phyloP scores from a whole-genome alignment of 92 coral and sea anemone species.

The Paragorgia papillata region DNA sequence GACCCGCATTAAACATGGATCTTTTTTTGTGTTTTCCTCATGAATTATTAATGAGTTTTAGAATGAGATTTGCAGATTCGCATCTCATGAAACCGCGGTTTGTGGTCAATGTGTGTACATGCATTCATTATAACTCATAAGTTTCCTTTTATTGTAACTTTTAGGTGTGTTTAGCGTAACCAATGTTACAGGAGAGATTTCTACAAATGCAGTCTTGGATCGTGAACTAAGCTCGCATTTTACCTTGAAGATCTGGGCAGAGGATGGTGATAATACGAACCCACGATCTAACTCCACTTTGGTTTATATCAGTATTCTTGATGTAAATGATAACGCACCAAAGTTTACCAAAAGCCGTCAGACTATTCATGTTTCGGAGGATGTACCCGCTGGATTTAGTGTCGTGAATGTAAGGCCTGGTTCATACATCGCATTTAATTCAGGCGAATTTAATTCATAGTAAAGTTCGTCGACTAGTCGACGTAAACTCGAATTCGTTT shows the following conservation, averaged over 20 bases:
- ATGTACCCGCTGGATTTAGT: conserved; percentile 57
- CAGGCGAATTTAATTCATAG: no score
- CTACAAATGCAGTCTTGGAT: conserved; percentile 71
- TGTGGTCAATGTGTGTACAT: no score
- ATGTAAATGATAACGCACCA: conserved; percentile 85
- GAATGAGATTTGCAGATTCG: no score
- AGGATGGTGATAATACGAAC: conserved; percentile 70
- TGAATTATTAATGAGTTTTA: no score
- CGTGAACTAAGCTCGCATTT: conserved; percentile 74
- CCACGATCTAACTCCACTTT: conserved; percentile 76
- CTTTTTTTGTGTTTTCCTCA: no score
- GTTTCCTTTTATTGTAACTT: neutral
- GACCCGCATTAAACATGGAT: no score
- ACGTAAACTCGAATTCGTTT: no score
- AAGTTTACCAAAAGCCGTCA: conserved; percentile 67
- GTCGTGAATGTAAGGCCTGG: conserved; percentile 61
- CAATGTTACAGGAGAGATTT: conserved; percentile 62
- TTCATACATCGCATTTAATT: no score
- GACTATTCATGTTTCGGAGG: conserved; percentile 67
- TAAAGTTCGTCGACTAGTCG: no score
- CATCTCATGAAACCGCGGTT: no score
- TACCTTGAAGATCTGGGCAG: conserved; percentile 74
- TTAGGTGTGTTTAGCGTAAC: conserved; percentile 59
- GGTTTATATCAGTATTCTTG: conserved; percentile 79
- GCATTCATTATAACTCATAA: no score